These are phyloP conservation scores for Zaprionus ghesquierei DNA, from an alignment of 1,140 invertebrate species.

Conservation along the genomic window DNA sequence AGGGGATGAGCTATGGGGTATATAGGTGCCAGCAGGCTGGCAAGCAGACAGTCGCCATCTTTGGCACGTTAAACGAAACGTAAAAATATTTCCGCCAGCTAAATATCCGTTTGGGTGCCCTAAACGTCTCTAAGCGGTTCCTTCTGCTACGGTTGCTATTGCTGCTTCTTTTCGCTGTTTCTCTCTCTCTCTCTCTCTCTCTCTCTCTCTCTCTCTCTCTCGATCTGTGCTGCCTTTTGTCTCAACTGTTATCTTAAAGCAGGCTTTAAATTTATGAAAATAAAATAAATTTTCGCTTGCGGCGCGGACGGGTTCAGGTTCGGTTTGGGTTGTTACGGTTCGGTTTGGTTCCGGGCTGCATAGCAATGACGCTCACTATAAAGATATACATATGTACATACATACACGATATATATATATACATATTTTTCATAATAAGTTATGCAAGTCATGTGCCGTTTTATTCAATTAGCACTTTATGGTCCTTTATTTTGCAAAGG, in stretches of 20 bases:
- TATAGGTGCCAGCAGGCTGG: constrained; percentile 28
- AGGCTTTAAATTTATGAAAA: constrained; percentile 79
- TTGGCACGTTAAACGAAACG: constrained; percentile 79
- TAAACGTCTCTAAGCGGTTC: constrained; percentile 53
- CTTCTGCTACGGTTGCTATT: constrained; percentile 19
- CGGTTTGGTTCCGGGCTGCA: constrained; percentile 40
- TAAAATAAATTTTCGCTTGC: constrained; percentile 63
- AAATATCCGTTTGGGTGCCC: constrained; percentile 77
- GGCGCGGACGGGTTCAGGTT: constrained; percentile 56
- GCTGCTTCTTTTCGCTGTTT: not conserved
- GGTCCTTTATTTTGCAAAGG: constrained; percentile 71
- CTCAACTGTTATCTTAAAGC: constrained; percentile 51
- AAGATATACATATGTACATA: constrained; percentile 16
- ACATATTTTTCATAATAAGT: constrained; percentile 65
- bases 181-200: not conserved
- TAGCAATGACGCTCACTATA: constrained; percentile 44
- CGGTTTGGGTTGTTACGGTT: constrained; percentile 5
- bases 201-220: not conserved
- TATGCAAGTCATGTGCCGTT: constrained; percentile 80
- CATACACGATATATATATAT: constrained; percentile 11
- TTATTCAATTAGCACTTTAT: constrained; percentile 81
- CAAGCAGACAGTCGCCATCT: constrained; percentile 57
- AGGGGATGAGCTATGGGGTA: not conserved
- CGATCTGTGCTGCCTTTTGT: not conserved
- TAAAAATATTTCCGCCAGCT: constrained; percentile 80